Evolutionary conservation across 1,140 invertebrate species (phyloP).

Genomic region (Drosophila persimilis): DNA sequence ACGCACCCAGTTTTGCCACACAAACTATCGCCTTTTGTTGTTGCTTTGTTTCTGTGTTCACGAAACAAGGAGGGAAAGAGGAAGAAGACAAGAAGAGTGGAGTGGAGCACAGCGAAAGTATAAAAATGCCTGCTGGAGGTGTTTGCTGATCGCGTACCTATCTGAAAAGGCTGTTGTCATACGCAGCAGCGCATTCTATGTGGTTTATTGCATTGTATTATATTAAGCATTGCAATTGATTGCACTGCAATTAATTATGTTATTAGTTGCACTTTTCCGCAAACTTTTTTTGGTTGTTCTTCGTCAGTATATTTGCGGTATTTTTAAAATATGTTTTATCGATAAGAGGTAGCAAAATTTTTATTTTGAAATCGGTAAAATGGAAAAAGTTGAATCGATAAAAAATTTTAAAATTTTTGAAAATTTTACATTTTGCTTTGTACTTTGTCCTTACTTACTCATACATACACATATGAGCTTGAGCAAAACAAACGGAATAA

Average conservation of each 20-base stretch:
- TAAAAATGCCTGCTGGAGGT: conserved; percentile 18
- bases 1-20: conserved; percentile 60
- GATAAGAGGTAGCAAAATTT: too few species aligned
- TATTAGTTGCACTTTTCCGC: conserved; percentile 73
- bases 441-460: too few species aligned
- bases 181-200: conserved; percentile 52
- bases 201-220: too few species aligned
- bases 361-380: too few species aligned
- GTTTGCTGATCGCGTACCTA: conserved; percentile 18
- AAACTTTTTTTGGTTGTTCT: conserved; percentile 63
- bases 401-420: too few species aligned
- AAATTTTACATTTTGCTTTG: too few species aligned
- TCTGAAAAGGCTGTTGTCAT: conserved; percentile 43
- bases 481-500: too few species aligned
- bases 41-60: conserved; percentile 42
- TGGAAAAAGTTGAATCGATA: too few species aligned
- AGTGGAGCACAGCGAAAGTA: conserved; percentile 40
- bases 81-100: conserved; percentile 49
- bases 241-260: conserved; percentile 47
- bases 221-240: conserved; percentile 51
- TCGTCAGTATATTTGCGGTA: neutral
- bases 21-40: conserved; percentile 66
- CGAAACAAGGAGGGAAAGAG: conserved; percentile 56
- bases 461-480: too few species aligned
- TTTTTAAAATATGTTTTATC: too few species aligned